Base-by-base conservation (phyloP, 1,140 invertebrate species). In the Zaprionus kolodkinae region DNA sequence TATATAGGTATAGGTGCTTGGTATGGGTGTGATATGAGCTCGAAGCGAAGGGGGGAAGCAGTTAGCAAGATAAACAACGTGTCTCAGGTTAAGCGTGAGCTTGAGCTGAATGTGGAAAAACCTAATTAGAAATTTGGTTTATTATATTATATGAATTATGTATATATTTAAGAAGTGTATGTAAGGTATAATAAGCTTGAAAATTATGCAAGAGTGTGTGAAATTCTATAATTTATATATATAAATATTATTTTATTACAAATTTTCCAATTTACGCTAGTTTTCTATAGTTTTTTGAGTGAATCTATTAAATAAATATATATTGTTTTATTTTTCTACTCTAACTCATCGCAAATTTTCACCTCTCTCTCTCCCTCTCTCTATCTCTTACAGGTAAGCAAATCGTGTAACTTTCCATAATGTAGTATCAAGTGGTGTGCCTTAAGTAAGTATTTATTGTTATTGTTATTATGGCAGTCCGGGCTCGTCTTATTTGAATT, bases 401-500 rank as follows among this genome's bases (percentile, higher is more conserved):
- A 50, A 50, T 3, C 25, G 25, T 15, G 6, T 35, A 63, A 25
- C 43, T 52, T 25, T n/a, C 11, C 60, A 52, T 59, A 60, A 54
- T 60, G 66, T 25, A 25, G 30, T 56, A 13, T 55, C 25, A 55
- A 35, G 52, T 17, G 45, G 6, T n/a, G 10, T 27, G 43, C 45
- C 27, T 63, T 77, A 52, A 74, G 70, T 77, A 52, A 73, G 71
- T 74, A 73, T 40, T 57, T 38, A 25, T n/a, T 21, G 36, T 66
- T 45, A 59, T 21, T 3, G 25, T 50, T 30, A 27, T 13, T 30
- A n/a, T n/a, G 13, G 7, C 7, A 6, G 30, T 33, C 1, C 27
- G 27, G 6, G 38, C 38, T 12, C n/a, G 38, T 54, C 50, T 48
- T 55, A 63, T 62, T 70, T 21, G 36, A 63, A 63, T 54, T 27